Conservation (phyloP, 2,888 invertebrate genomes). For the Polietes domitor region DNA sequence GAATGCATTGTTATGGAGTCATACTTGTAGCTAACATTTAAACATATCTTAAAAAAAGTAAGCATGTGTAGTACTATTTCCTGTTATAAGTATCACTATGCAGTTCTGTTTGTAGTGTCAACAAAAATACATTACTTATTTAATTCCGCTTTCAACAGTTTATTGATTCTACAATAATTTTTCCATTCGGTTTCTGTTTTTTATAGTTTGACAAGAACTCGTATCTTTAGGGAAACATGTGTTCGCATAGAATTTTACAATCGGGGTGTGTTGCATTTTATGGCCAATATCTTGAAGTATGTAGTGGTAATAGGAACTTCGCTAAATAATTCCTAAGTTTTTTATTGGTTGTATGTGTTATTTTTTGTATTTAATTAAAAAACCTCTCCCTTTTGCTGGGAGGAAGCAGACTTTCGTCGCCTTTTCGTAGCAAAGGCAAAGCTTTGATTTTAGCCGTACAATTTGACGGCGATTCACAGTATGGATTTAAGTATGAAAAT, state of each 20-base stretch:
- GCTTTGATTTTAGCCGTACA: not conserved
- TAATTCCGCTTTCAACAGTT: conserved; percentile 11
- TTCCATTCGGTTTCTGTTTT: not conserved
- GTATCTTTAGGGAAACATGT: too few species aligned
- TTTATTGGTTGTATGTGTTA: not conserved
- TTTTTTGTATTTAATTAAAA: not conserved
- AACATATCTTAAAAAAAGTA: too few species aligned
- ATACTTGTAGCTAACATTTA: too few species aligned
- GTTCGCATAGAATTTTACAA: not conserved
- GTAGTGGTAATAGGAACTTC: too few species aligned
- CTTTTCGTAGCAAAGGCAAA: not conserved
- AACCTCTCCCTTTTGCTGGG: not conserved
- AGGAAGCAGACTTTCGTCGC: not conserved
- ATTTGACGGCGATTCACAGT: too few species aligned
- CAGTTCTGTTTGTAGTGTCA: not conserved
- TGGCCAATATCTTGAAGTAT: not conserved
- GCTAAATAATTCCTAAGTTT: not conserved
- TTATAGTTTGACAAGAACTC: not conserved
- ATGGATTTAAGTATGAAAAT: too few species aligned
- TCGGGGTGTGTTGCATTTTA: conserved; percentile 2
- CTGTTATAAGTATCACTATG: not conserved
- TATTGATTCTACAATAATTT: not conserved
- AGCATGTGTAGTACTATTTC: not conserved
- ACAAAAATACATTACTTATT: not conserved
- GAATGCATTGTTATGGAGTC: too few species aligned